phyloP scores from a whole-genome alignment of 2,113 vertebrate species.

The Entomyzon cyanotis region DNA sequence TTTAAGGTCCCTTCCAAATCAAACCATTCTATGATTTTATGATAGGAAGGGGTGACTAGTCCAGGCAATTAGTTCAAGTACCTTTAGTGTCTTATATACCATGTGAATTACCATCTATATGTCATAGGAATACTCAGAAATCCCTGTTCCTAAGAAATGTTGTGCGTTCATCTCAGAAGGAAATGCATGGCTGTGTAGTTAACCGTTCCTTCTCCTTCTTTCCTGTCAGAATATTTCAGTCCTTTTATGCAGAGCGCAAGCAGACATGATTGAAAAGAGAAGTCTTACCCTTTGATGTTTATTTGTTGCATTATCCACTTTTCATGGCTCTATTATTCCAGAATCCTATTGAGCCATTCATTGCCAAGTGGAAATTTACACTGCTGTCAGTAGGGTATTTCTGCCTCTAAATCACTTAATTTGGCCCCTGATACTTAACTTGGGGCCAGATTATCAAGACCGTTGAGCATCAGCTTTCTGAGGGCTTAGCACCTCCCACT shows the following conservation, averaged over 20 bases:
- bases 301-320: constrained; percentile 45
- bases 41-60: neutral
- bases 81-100: neutral
- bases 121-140: neutral
- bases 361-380: constrained; percentile 11
- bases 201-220: neutral
- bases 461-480: constrained; percentile 11
- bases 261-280: neutral
- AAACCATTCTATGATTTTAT: neutral
- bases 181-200: neutral
- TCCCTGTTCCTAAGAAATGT: neutral
- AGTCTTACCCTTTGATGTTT: constrained; percentile 39
- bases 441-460: constrained; percentile 14
- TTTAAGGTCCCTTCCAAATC: neutral
- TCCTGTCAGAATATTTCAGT: neutral
- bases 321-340: constrained; percentile 27
- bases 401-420: constrained; percentile 15
- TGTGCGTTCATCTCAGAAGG: neutral
- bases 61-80: neutral
- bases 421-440: constrained; percentile 35
- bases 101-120: neutral
- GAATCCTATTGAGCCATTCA: constrained; percentile 20
- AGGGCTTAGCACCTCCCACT: constrained; percentile 9
- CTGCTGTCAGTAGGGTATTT: constrained; percentile 31
- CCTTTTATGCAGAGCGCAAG: neutral